Base-by-base conservation (phyloP, 2,888 invertebrate genomes). In the Torymus tubicola region DNA sequence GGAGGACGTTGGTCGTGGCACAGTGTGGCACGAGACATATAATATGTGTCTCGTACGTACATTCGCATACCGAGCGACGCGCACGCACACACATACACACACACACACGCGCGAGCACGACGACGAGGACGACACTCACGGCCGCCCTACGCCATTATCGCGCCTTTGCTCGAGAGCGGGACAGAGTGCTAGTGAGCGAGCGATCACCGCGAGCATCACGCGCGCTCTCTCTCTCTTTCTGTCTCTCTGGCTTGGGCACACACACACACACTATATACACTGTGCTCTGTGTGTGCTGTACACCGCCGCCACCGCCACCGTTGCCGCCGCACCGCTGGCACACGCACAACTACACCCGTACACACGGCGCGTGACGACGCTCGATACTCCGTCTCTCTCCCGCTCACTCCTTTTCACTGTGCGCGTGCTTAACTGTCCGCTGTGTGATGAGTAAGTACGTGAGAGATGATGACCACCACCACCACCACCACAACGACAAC, bases 131-230 rank as follows among this genome's bases (percentile, higher is more conserved):
- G 31, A 31, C 72, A 57, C 53, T 10, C 31, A 50, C 60, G 52
- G 65, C 67, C 61, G 68, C 67, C 69, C 76, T 69, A 71, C 64
- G 80, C 78, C 78, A 78, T 78, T 78, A 78, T 71, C 83, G 75
- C 75, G 81, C 67, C 70, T 64, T 53, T 4, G 13, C 24, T 12
- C 77, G 13, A 42, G 42, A 42, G 52, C 13, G 53, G 31, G 52
- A 61, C 70, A 2, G 13, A 55, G 31, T 8, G 31, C 69, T 61
- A 14, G 58, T 77, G 55, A 77, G 42, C 55, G 81, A 82, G 83
- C 81, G 81, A 82, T 76, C 61, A 50, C n/a, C 72, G 53, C 67
- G 67, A 21, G 67, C 5, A 53, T 53, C 55, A 55, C 57, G 71
- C 42, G 21, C 55, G 55, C 42, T 18, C 68, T 31, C 72, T 52